These are phyloP conservation scores for Idris sp. DNA, from an alignment of 1,140 invertebrate species.

Conservation along the genomic window DNA sequence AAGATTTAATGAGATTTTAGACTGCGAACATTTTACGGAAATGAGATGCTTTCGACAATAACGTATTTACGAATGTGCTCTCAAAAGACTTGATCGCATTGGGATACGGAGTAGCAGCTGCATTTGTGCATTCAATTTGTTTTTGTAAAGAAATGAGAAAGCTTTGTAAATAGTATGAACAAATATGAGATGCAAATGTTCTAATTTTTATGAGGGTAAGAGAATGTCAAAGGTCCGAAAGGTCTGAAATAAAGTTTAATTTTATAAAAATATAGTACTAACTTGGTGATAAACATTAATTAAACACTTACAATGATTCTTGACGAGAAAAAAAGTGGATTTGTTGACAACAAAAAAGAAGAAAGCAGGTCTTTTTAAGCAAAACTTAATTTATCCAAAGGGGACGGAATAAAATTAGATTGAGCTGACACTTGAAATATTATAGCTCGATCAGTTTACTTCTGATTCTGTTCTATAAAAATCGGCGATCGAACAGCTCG, in stretches of 20 bases:
- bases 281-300: too few species aligned
- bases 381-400: too few species aligned
- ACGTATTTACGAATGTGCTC: conserved; percentile 23
- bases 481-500: conserved; percentile 6
- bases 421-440: conserved; percentile 42
- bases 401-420: too few species aligned
- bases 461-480: conserved; percentile 35
- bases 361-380: too few species aligned
- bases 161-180: conserved; percentile 14
- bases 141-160: conserved; percentile 20
- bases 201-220: too few species aligned
- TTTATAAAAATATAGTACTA: too few species aligned
- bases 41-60: conserved; percentile 41
- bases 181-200: too few species aligned
- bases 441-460: conserved; percentile 41
- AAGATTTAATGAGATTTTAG: conserved; percentile 57
- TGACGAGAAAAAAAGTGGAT: too few species aligned
- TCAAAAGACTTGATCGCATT: conserved; percentile 29
- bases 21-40: conserved; percentile 34
- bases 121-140: conserved; percentile 64
- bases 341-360: too few species aligned
- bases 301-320: too few species aligned
- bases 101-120: conserved; percentile 51
- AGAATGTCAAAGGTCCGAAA: too few species aligned
- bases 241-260: too few species aligned